Percentiles rank a stretch among this genome's conserved stretches.
Conservation (phyloP, 2,888 invertebrate species). For the Toxonevra muliebris region DNA sequence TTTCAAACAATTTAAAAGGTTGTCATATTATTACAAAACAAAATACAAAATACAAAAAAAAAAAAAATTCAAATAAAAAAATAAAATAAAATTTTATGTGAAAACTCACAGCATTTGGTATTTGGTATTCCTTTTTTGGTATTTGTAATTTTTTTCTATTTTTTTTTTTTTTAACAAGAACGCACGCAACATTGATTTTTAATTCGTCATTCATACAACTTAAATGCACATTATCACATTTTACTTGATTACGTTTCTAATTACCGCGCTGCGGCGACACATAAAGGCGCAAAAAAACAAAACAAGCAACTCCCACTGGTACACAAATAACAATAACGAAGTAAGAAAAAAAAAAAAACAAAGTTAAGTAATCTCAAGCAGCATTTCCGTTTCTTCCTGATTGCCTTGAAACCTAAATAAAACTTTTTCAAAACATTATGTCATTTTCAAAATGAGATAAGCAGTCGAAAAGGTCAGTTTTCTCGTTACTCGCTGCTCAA, state of each 20-base stretch:
- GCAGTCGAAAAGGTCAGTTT: not conserved
- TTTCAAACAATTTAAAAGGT: no score
- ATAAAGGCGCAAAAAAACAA: not conserved
- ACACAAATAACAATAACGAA: not conserved
- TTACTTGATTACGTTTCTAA: not conserved
- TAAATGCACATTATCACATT: conserved; percentile 4
- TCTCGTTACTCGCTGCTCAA: not conserved
- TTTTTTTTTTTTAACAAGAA: not conserved
- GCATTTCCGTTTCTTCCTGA: not conserved
- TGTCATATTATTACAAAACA: no score
- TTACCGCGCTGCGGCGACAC: not conserved
- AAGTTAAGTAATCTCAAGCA: not conserved
- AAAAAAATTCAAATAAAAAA: no score
- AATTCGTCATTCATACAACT: not conserved
- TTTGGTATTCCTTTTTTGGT: not conserved
- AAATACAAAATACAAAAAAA: no score
- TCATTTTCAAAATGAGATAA: not conserved
- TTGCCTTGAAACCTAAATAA: not conserved
- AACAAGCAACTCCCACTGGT: not conserved
- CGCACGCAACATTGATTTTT: conserved; percentile 1
- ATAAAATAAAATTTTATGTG: no score
- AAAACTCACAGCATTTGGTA: not conserved
- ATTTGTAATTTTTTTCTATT: not conserved
- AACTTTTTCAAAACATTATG: not conserved
- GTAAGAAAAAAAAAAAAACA: not conserved